These are phyloP conservation scores for Bimastos eiseni DNA, from an alignment of 2,888 invertebrate genomes.

Conservation along the genomic window DNA sequence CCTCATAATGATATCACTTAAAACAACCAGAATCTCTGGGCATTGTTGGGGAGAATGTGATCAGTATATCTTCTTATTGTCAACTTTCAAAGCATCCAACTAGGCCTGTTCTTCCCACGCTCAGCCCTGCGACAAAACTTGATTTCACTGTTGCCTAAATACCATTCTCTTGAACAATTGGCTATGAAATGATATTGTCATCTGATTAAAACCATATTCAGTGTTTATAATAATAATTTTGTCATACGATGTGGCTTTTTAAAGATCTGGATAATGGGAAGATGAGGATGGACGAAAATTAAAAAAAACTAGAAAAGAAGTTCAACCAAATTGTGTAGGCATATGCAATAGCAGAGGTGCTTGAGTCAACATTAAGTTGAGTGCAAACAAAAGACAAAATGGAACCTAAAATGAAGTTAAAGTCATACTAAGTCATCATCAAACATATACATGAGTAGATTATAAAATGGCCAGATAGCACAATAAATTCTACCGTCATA, in stretches of 20 bases:
- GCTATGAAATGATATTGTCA: not conserved
- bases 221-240: not conserved
- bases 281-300: not conserved
- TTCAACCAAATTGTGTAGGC: not conserved
- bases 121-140: not conserved
- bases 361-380: not conserved
- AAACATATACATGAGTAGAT: no score
- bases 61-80: not conserved
- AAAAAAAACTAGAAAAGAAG: not conserved
- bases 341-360: not conserved
- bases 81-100: not conserved
- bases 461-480: no score
- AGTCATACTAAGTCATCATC: not conserved
- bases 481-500: no score
- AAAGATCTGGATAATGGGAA: not conserved
- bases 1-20: not conserved
- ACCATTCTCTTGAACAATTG: not conserved
- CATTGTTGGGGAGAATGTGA: not conserved
- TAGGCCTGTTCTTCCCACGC: not conserved
- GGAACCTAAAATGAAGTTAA: not conserved
- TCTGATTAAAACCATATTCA: constrained; percentile 2
- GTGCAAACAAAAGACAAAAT: not conserved
- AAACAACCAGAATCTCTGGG: not conserved
- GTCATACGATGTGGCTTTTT: not conserved
- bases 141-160: not conserved